Conservation (phyloP, 2,113 vertebrate genomes). For the Chlamydotis undulata region DNA sequence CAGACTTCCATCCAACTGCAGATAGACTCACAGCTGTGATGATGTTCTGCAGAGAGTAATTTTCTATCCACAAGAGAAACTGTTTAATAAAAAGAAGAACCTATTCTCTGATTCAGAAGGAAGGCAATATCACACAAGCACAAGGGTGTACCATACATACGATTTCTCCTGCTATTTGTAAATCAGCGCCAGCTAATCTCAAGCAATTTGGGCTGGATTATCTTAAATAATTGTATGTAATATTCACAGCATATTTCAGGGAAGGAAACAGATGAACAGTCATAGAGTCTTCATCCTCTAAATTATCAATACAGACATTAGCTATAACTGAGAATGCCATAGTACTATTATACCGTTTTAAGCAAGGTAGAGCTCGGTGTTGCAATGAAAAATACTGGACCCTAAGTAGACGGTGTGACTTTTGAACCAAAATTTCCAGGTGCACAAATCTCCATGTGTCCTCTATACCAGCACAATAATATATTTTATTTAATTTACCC, state of each 20-base stretch:
- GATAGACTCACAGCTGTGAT: conserved; percentile 43
- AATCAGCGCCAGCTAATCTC: background rate
- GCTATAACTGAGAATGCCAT: background rate
- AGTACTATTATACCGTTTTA: background rate
- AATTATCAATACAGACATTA: background rate
- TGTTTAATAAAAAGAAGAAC: background rate
- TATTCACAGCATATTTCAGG: background rate
- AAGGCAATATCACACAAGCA: background rate
- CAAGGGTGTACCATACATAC: background rate
- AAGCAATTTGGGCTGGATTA: background rate
- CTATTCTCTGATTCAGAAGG: background rate
- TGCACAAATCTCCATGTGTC: background rate
- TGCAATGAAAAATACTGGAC: background rate
- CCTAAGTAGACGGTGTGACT: background rate
- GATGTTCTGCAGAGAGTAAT: conserved; percentile 20
- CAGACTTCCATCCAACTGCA: conserved; percentile 46
- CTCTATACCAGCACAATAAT: background rate
- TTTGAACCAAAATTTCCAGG: background rate
- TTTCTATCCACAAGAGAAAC: background rate
- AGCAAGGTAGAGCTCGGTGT: background rate
- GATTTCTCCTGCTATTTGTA: background rate
- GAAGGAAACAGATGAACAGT: background rate
- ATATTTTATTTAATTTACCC: background rate
- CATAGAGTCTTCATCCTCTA: background rate
- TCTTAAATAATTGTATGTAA: background rate